Conservation (phyloP, 1,140 invertebrate genomes). For the Zaprionus inermis region DNA sequence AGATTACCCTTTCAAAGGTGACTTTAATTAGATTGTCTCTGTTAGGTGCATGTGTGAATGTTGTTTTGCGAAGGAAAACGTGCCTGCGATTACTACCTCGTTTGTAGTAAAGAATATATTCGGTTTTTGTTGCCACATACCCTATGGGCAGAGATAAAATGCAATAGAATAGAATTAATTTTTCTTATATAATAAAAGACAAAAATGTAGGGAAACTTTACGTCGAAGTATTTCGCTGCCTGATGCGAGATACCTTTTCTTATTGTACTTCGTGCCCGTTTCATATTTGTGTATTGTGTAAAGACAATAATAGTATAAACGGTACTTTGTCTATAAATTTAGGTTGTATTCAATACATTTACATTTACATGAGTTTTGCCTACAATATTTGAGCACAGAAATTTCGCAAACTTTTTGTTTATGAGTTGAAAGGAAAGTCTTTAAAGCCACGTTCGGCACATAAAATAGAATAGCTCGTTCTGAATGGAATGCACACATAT, state of each 20-base stretch:
- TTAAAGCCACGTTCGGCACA: slow-evolving; percentile 28
- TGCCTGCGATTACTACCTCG: slow-evolving; percentile 49
- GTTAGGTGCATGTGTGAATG: slow-evolving; percentile 32
- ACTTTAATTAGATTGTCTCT: slow-evolving; percentile 74
- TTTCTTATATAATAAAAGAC: background rate
- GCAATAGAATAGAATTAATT: background rate
- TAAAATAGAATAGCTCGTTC: background rate
- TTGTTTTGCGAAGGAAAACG: slow-evolving; percentile 33
- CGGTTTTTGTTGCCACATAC: background rate
- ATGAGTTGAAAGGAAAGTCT: slow-evolving; percentile 52
- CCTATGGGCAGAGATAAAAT: background rate
- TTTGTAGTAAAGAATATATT: slow-evolving; percentile 29
- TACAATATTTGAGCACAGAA: slow-evolving; percentile 25
- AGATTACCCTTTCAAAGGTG: slow-evolving; percentile 63
- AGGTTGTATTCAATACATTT: background rate
- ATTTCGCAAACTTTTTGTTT: slow-evolving; percentile 27
- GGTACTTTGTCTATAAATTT: background rate
- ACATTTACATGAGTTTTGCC: slow-evolving; percentile 64
- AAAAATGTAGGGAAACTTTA: too few species aligned
- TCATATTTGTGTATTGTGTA: slow-evolving; percentile 1
- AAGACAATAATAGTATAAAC: background rate
- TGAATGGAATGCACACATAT: background rate
- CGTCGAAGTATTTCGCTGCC: too few species aligned
- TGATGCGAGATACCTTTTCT: too few species aligned
- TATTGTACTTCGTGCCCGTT: background rate